These are phyloP conservation scores for Heterocephalus glaber DNA, from an alignment of 2,113 vertebrate genomes.

Conservation along the genomic window DNA sequence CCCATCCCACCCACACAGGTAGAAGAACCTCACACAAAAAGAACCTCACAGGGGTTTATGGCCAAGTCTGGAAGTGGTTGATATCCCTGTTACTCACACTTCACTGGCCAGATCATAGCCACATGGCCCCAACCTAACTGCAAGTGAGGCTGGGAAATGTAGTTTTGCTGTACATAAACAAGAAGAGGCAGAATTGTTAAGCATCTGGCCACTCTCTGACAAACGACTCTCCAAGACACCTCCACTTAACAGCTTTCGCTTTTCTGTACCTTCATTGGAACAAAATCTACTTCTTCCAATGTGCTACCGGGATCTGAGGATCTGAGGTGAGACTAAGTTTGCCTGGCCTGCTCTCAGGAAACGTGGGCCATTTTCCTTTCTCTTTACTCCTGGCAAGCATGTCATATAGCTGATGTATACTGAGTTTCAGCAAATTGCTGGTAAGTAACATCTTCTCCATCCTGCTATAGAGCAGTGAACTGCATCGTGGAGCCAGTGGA, in stretches of 20 bases:
- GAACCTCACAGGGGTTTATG: background rate
- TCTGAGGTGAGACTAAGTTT: background rate
- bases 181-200: background rate
- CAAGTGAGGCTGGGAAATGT: slow-evolving; percentile 26
- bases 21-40: background rate
- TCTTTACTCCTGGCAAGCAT: background rate
- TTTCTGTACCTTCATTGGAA: background rate
- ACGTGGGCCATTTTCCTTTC: background rate
- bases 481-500: background rate
- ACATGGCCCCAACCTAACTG: background rate
- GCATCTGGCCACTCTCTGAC: background rate
- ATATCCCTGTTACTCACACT: background rate
- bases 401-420: background rate
- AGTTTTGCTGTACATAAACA: slow-evolving; percentile 1
- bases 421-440: background rate
- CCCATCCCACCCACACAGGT: background rate
- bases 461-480: background rate
- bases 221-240: background rate
- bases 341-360: background rate
- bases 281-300: background rate
- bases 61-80: background rate
- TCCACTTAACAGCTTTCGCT: background rate
- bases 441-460: background rate
- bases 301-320: background rate
- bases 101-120: background rate